Conservation (phyloP, 2,797 vertebrate species). For the Acanthurus tractus region DNA sequence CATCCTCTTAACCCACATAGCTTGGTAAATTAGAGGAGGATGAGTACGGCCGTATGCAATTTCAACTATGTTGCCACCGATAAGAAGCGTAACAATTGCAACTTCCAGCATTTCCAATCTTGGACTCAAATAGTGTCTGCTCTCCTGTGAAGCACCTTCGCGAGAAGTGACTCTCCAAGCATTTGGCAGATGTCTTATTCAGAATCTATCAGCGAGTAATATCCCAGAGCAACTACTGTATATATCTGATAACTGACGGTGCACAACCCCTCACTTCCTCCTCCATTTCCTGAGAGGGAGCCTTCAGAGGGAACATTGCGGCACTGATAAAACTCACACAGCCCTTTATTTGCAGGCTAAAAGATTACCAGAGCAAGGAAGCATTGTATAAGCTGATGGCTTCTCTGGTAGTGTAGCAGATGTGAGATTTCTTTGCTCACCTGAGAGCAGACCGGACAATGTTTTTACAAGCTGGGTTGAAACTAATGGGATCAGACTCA, state of each 20-base stretch:
- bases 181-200: slow-evolving; percentile 81
- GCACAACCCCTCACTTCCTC: slow-evolving; percentile 76
- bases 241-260: slow-evolving; percentile 80
- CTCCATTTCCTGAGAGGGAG: slow-evolving; percentile 84
- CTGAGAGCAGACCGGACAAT: slow-evolving; percentile 30
- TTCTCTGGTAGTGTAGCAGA: slow-evolving; percentile 44
- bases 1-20: slow-evolving; percentile 55
- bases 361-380: slow-evolving; percentile 72
- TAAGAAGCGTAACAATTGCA: slow-evolving; percentile 62
- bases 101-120: slow-evolving; percentile 68
- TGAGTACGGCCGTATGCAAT: slow-evolving; percentile 31
- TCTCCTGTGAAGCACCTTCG: slow-evolving; percentile 64
- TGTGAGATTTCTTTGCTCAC: slow-evolving; percentile 47
- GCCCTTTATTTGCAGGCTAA: slow-evolving; percentile 77
- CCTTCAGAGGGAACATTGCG: slow-evolving; percentile 63
- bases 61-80: slow-evolving; percentile 34
- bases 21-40: slow-evolving; percentile 48
- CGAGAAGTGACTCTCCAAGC: slow-evolving; percentile 63
- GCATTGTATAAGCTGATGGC: slow-evolving; percentile 59
- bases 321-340: slow-evolving; percentile 78
- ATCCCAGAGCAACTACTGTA: slow-evolving; percentile 79
- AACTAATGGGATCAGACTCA: slow-evolving; percentile 45
- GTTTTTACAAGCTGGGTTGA: slow-evolving; percentile 39
- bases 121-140: slow-evolving; percentile 58
- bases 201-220: slow-evolving; percentile 79